phyloP scores from a whole-genome alignment of 2,113 vertebrate species.

The Albula glossodonta region DNA sequence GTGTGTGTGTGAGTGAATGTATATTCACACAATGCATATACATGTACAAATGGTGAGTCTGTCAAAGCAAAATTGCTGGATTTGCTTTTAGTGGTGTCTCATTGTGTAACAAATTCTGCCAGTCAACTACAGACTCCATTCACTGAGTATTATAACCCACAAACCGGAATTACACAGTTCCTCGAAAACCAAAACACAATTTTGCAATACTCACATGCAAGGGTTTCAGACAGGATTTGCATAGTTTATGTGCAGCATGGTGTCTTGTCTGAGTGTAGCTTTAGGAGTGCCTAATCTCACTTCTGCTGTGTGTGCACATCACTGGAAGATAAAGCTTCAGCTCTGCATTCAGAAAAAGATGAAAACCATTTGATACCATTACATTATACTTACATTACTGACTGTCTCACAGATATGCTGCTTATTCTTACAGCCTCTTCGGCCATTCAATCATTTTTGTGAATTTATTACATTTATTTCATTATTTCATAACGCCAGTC shows the following conservation, averaged over 20 bases:
- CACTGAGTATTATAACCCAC: conserved; percentile 33
- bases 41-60: not conserved
- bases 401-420: not conserved
- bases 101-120: not conserved
- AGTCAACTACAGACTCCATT: not conserved
- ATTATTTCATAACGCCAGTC: not conserved
- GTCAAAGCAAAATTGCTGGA: not conserved
- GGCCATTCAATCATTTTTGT: not conserved
- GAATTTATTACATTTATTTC: not conserved
- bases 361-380: conserved; percentile 20
- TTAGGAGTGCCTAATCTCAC: conserved; percentile 44
- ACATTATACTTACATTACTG: conserved; percentile 18
- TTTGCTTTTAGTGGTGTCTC: not conserved
- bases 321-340: conserved; percentile 31
- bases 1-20: too few relatives aligned
- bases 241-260: conserved; percentile 45
- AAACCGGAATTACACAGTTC: conserved; percentile 39
- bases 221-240: conserved; percentile 52
- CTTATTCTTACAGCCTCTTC: not conserved
- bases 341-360: not conserved
- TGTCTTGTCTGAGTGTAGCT: conserved; percentile 40
- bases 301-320: conserved; percentile 45
- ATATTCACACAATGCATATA: too few relatives aligned
- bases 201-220: conserved; percentile 27
- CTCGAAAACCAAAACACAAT: conserved; percentile 30